A percentile compares a stretch with the other conserved stretches of the same genome.
phyloP scores from a whole-genome alignment of 35 echinoderm and acorn worm genomes.

The Heliocidaris tuberculata region DNA sequence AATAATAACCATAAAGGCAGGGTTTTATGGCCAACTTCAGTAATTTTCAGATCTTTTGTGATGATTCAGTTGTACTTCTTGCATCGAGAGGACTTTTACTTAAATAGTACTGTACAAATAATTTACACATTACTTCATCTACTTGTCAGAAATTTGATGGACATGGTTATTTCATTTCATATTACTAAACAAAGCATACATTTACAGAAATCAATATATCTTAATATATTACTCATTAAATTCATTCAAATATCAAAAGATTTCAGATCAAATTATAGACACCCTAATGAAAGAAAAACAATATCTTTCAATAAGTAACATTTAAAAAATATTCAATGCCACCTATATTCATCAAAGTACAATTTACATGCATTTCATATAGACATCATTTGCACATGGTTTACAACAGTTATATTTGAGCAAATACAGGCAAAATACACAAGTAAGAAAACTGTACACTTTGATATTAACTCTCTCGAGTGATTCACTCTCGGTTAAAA shows the following conservation, averaged over 20 bases:
- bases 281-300: slow-evolving; percentile 30
- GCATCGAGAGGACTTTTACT: background rate
- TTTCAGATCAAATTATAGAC: slow-evolving; percentile 40
- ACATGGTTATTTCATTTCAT: background rate
- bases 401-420: slow-evolving; percentile 24
- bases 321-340: slow-evolving; percentile 37
- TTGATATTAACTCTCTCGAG: background rate
- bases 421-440: slow-evolving; percentile 25
- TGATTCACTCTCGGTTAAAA: background rate
- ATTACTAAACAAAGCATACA: background rate
- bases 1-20: too few species aligned
- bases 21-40: background rate
- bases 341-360: background rate
- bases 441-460: slow-evolving; percentile 22
- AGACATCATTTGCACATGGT: slow-evolving; percentile 20
- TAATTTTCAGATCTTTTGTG: background rate
- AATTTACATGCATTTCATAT: background rate
- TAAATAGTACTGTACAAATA: slow-evolving; percentile 13
- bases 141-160: background rate
- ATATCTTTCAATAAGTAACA: background rate
- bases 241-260: slow-evolving; percentile 19
- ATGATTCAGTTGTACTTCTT: background rate
- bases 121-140: background rate
- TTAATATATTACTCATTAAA: slow-evolving; percentile 12
- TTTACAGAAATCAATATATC: background rate